These are phyloP conservation scores for Lasioglossum lativentre DNA, from an alignment of 2,888 invertebrate genomes.

Conservation along the genomic window DNA sequence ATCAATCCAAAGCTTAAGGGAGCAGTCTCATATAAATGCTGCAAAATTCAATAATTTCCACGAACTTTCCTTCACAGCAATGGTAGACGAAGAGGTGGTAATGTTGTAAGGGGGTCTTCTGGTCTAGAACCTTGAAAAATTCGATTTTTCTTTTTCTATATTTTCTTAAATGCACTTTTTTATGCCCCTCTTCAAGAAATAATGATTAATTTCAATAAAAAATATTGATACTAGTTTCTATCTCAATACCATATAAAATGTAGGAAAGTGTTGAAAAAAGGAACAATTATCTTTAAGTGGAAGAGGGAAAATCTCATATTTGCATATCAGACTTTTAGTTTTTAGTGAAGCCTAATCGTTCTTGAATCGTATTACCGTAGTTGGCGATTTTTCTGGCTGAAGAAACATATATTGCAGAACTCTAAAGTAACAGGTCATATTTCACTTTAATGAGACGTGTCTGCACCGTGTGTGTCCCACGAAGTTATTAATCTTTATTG, in stretches of 20 bases:
- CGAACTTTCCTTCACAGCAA: background rate
- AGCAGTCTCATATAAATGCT: background rate
- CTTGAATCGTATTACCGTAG: background rate
- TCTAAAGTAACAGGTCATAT: conserved; percentile 23
- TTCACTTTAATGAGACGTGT: conserved; percentile 31
- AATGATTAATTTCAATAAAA: background rate
- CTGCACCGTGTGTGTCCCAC: conserved; percentile 10
- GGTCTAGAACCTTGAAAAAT: background rate
- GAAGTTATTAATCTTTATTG: conserved; percentile 16
- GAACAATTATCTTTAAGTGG: background rate
- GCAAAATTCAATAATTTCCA: background rate
- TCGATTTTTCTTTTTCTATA: background rate
- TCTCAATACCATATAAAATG: background rate
- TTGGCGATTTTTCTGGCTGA: background rate
- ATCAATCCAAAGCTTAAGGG: background rate
- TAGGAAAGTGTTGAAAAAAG: background rate
- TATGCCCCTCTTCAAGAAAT: background rate
- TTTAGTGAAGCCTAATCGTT: background rate
- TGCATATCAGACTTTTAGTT: background rate
- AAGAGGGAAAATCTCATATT: background rate
- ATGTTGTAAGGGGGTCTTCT: background rate
- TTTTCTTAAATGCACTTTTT: background rate
- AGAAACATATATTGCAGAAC: background rate
- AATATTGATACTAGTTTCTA: background rate
- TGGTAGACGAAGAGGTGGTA: background rate